Evolutionary conservation across 2,888 invertebrate species (phyloP), one percentile per base, ranked within the genome.

Genomic region (Pollenia angustigena): DNA sequence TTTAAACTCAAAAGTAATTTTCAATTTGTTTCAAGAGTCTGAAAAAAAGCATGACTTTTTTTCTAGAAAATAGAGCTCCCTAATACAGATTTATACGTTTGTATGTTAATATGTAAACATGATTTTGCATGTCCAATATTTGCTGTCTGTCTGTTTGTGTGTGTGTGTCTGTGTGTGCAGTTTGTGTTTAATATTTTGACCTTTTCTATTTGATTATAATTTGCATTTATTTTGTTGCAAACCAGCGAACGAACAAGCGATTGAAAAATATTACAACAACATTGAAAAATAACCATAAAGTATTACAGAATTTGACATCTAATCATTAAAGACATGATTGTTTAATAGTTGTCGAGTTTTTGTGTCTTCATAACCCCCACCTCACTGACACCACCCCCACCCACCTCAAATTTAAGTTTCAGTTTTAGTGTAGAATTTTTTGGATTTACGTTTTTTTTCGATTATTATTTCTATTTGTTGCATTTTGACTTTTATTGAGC

Each of bases 141-240:
- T 62, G 60, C 66, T 54, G 48, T 69, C 54, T 54, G 50, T 56
- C n/a, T 48, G 72, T 48, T 16, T 68, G 18, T 8, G n/a, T 69
- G 71, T 76, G 46, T 54, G 16, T 23, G 60, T 9, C 32, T 9
- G 58, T 81, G 54, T 68, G 72, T 32, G 54, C 81, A 81, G 74
- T 79, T 60, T 54, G 44, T 64, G 52, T 68, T 83, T 84, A 78
- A 84, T 81, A 78, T 84, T 81, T 81, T 84, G 87, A 87, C 87
- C 87, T 87, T 84, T 87, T 87, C 87, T 84, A 87, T 87, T 87
- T 78, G 81, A 87, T 84, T 87, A 74, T 44, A 81, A 83, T 87
- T 87, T 83, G 72, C 66, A 83, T 83, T 80, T 76, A 42, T 81
- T 83, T 66, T 60, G 44, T 48, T 64, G 8, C 23, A 76, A 60